Base-by-base conservation (phyloP, 92 coral and sea anemone genomes). In the Scolanthus callimorphus region DNA sequence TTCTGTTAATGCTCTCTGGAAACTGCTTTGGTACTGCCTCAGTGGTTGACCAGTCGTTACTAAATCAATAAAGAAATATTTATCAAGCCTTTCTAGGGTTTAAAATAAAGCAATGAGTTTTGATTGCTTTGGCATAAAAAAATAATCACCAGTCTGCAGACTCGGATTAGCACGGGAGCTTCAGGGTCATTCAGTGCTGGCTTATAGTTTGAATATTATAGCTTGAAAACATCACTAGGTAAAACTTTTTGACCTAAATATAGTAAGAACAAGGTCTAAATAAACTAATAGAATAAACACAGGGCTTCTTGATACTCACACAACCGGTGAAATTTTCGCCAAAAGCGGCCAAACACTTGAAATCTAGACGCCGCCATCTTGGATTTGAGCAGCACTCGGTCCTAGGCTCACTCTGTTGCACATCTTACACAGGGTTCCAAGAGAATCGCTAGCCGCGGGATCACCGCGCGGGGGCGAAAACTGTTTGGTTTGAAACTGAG, bases 351-450 rank as follows among this genome's bases (percentile, higher is more conserved):
- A 25, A 73, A 25, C 29, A 66, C 58, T 30, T 63, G 78, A 49
- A 63, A 17, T 62, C 64, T 55, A 30, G 59, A 43, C 52, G 78
- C 60, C 78, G 84, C 84, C 84, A 78, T 78, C 23, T 78, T 78
- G 67, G 59, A 52, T 27, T 70, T 25, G 43, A 34, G 15, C 43
- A 34, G 19, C 6, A 29, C 57, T n/a, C 53, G 31, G 64, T 20
- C 49, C 71, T 50, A 65, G 73, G 34, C 73, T 30, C 3, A 2
- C 41, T 56, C 75, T 65, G 43, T 34, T 34, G 6, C 43, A 34
- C n/a, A n/a, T n/a, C n/a, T n/a, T n/a, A n/a, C n/a, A n/a, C n/a
- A n/a, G n/a, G n/a, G n/a, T n/a, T n/a, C n/a, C n/a, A n/a, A n/a
- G n/a, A n/a, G n/a, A n/a, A n/a, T n/a, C n/a, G n/a, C n/a, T n/a